Conservation (phyloP, 2,797 vertebrate genomes). For the Acomys russatus region DNA sequence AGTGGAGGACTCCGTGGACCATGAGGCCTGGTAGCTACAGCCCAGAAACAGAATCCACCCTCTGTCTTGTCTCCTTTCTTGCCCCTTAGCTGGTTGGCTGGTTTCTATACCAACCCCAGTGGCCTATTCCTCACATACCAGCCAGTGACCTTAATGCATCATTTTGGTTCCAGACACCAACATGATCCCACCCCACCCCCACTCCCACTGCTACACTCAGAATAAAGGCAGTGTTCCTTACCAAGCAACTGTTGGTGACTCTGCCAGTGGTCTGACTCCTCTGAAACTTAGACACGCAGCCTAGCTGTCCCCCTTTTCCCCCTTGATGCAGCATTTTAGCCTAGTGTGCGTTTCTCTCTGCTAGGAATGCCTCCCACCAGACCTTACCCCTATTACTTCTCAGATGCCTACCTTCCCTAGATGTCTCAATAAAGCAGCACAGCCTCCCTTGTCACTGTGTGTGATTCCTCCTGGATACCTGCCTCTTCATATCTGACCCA, state of each 20-base stretch:
- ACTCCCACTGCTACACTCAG: neutral
- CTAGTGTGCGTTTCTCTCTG: neutral
- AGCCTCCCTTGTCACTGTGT: neutral
- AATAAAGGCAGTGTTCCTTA: neutral
- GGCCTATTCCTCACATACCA: neutral
- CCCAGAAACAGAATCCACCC: neutral
- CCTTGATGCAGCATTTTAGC: neutral
- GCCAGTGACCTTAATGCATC: neutral
- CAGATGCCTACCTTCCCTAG: neutral
- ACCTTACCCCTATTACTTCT: neutral
- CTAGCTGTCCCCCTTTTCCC: neutral
- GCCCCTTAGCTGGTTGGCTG: neutral
- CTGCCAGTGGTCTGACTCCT: neutral
- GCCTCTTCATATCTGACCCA: neutral
- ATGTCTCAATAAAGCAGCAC: neutral
- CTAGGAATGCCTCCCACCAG: neutral
- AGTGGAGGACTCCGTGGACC: neutral
- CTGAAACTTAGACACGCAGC: neutral
- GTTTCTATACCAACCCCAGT: neutral
- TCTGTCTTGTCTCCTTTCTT: rapidly evolving
- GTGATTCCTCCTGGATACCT: neutral
- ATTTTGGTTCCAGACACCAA: neutral
- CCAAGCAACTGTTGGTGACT: neutral
- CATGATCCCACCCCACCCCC: neutral
- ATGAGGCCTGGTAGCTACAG: neutral